phyloP scores from a whole-genome alignment of 2,797 vertebrate genomes.

The Tamandua tetradactyla region DNA sequence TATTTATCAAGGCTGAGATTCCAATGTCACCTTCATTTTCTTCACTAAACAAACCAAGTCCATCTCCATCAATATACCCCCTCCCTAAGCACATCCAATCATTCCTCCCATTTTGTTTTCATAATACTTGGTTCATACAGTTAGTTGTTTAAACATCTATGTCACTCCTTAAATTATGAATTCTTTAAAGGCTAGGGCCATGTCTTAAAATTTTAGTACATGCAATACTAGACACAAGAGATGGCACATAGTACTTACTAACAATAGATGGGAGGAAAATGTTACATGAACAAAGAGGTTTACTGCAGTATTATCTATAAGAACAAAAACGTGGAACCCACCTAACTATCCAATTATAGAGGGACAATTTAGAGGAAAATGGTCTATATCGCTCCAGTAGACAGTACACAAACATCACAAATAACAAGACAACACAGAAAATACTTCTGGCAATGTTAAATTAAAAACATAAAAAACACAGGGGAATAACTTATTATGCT shows the following conservation, averaged over 20 bases:
- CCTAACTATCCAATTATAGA: conserved; percentile 26
- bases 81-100: neutral
- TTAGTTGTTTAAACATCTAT: conserved; percentile 32
- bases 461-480: conserved; percentile 50
- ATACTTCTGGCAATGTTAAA: conserved; percentile 12
- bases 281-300: conserved; percentile 31
- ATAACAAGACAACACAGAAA: conserved; percentile 43
- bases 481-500: too few relatives aligned
- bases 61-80: neutral
- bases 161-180: neutral
- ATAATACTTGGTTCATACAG: neutral
- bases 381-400: neutral
- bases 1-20: neutral
- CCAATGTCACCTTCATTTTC: conserved; percentile 36
- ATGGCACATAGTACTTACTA: neutral
- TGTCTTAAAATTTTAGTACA: conserved; percentile 41
- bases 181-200: conserved; percentile 43
- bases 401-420: conserved; percentile 45
- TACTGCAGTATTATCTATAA: conserved; percentile 26
- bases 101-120: neutral
- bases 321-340: conserved; percentile 46
- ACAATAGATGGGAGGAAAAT: neutral
- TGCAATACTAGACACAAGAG: conserved; percentile 17
- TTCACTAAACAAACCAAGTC: conserved; percentile 12
- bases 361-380: neutral